Base-by-base conservation (phyloP, 1,140 invertebrate species). In the Pemphigus obesinymphae region DNA sequence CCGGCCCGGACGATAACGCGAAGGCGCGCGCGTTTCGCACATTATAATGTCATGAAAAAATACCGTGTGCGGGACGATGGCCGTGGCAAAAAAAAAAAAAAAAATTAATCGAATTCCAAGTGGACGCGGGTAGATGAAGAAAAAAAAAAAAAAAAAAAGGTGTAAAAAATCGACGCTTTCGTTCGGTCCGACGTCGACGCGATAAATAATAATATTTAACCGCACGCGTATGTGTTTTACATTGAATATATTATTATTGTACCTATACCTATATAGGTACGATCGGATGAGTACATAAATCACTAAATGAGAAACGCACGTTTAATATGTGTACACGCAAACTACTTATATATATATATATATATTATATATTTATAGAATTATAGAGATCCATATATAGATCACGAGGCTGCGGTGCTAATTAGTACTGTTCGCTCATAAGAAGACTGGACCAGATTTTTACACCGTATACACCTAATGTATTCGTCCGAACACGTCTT, bases 351-450 rank as follows among this genome's bases (percentile, higher is more conserved):
- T 8, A 5, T 23, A 11, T 8, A 20, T 53, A 29, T 17, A 58
- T 17, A 3, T 15, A 2, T 23, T 61, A 8, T 63, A n/a, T 34
- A 11, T 66, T 66, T n/a, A n/a, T n/a, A n/a, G n/a, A n/a, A n/a
- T n/a, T n/a, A n/a, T n/a, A n/a, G n/a, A 10, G 61, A 66, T 66
- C 61, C 61, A 66, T 66, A 66, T 66, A 66, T 66, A 37, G 31
- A 66, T 66, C 31, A 37, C 20, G 10, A 20, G 10, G 13, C 11
- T 7, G 17, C 8, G 63, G 20, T 17, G 31, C 17, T 66, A 66
- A 66, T 66, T 23, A 66, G 34, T 1, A 11, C 23, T 26, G n/a
- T n/a, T n/a, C n/a, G n/a, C n/a, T n/a, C n/a, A n/a, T n/a, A n/a
- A n/a, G 53, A 1, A 55, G 53, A 55, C 26, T 55, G 13, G 23